Evolutionary conservation across 2,113 vertebrate species (phyloP).

Genomic region (Eupsittula cactorum): DNA sequence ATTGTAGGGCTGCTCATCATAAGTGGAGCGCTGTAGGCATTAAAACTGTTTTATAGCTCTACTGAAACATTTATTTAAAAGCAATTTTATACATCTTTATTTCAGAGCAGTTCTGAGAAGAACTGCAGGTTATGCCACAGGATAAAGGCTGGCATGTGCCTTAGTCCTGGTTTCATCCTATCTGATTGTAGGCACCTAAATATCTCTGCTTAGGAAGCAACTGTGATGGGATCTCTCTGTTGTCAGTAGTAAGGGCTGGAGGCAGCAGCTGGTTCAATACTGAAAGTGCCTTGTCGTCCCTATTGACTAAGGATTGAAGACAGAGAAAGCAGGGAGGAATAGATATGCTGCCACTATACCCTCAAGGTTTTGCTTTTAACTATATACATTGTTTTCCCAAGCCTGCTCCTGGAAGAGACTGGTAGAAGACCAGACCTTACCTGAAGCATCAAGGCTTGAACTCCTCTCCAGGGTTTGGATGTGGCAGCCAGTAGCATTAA

Average conservation of each 20-base stretch:
- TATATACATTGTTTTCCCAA: neutral
- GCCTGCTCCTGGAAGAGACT: neutral
- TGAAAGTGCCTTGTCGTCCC: neutral
- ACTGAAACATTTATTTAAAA: neutral
- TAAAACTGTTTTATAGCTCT: neutral
- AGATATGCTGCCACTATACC: neutral
- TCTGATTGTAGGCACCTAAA: neutral
- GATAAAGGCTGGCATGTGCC: neutral
- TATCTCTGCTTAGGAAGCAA: neutral
- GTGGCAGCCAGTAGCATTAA: neutral
- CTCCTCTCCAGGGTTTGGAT: accelerated
- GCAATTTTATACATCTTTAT: neutral
- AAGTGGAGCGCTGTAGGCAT: neutral
- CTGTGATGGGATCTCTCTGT: neutral
- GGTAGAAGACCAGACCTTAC: neutral
- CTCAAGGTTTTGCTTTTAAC: neutral
- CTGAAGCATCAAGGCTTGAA: neutral
- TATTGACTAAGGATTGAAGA: neutral
- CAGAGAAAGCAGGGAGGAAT: neutral
- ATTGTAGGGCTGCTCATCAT: neutral
- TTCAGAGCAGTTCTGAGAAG: neutral
- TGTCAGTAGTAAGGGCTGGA: neutral
- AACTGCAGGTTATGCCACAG: neutral
- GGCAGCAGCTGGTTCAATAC: neutral
- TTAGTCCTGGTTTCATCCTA: neutral